A percentile compares a stretch with the other conserved stretches of the same genome.
Evolutionary conservation across 2,888 invertebrate genomes (phyloP).

Genomic region (Gnatocerus cornutus): DNA sequence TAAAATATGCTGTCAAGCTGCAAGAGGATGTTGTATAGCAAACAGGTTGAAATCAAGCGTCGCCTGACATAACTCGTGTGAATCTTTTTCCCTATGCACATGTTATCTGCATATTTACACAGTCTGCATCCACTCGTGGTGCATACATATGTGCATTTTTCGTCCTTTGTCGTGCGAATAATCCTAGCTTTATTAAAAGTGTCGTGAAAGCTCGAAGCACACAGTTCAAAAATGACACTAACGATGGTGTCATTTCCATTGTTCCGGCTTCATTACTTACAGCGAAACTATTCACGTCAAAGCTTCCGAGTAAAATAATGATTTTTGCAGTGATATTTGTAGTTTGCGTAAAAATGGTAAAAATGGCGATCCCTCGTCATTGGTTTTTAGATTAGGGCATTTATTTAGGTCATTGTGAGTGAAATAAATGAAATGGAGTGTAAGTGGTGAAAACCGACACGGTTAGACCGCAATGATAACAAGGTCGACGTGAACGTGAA

Average conservation of each 20-base stretch:
- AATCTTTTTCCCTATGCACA: too few species aligned
- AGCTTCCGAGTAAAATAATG: background rate
- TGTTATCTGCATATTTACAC: too few species aligned
- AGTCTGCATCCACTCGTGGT: too few species aligned
- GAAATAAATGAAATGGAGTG: conserved; percentile 57
- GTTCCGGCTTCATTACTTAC: conserved; percentile 4
- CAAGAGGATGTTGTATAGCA: too few species aligned
- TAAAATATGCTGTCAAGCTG: too few species aligned
- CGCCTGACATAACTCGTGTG: too few species aligned
- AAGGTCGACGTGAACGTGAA: conserved; percentile 63
- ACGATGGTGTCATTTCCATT: conserved; percentile 3
- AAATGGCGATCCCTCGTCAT: conserved; percentile 39
- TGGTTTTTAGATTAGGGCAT: conserved; percentile 41
- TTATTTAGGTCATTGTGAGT: conserved; percentile 41
- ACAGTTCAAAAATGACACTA: background rate
- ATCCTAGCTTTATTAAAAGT: too few species aligned
- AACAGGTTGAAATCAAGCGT: too few species aligned
- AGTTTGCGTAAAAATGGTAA: conserved; percentile 5
- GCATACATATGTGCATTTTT: too few species aligned
- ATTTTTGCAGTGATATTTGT: background rate
- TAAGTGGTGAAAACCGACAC: conserved; percentile 55
- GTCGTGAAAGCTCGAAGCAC: conserved; percentile 1
- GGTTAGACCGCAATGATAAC: conserved; percentile 61
- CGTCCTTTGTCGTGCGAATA: too few species aligned
- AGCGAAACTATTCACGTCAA: background rate